Evolutionary conservation across 2,113 vertebrate genomes (phyloP).

Genomic region (Ahaetulla prasina): DNA sequence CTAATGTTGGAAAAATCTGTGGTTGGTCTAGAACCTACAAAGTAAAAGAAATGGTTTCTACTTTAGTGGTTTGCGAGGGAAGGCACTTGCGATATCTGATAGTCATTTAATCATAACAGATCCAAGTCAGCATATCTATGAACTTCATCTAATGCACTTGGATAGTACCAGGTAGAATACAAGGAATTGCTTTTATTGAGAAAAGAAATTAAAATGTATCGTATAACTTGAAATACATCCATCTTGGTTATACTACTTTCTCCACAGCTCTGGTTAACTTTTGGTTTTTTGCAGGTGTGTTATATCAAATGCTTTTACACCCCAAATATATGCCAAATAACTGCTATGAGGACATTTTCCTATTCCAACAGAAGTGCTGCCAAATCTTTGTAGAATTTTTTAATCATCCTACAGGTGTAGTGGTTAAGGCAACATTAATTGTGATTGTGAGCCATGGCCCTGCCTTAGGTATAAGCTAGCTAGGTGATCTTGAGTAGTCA

Average conservation of each 20-base stretch:
- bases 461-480: neutral
- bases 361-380: neutral
- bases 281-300: neutral
- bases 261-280: neutral
- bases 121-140: neutral
- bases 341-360: neutral
- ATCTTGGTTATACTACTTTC: neutral
- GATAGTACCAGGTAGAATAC: neutral
- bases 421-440: neutral
- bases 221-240: neutral
- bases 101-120: neutral
- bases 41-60: neutral
- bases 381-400: neutral
- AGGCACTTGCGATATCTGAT: neutral
- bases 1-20: neutral
- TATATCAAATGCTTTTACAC: neutral
- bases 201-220: neutral
- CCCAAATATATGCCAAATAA: neutral
- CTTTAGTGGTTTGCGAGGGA: neutral
- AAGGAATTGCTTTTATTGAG: neutral
- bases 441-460: neutral
- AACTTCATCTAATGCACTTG: neutral
- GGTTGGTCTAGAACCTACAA: neutral
- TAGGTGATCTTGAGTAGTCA: neutral
- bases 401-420: neutral